Base-by-base conservation (phyloP, 2,113 vertebrate species). In the Hippocampus mohnikei region DNA sequence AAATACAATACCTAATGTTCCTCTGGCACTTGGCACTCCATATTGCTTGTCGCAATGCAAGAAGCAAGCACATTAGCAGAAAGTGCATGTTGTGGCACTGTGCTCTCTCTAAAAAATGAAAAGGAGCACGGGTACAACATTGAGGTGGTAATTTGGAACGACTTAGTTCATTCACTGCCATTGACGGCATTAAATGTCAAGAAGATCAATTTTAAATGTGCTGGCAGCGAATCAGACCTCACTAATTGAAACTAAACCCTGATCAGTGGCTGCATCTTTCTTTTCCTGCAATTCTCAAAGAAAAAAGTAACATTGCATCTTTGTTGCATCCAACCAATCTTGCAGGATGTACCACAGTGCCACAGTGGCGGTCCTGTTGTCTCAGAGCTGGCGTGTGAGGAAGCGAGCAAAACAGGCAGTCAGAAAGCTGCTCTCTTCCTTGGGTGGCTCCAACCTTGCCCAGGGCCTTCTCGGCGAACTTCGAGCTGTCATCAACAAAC, bases 401-500 rank as follows among this genome's bases (percentile, higher is more conserved):
- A 96, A 91, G 65, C 93, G 92, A 55, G 95, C 96, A 2, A 95
- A 97, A 71, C 95, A 97, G 78, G 93, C 91, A 0, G 87, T 95
- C 20, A 94, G 85, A 80, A 98, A 98, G 86, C 91, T 99, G 71
- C 80, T 99, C 59, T 93, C 93, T 20, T 95, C 95, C 10, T 90
- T 94, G 15, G 95, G 94, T 5, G 95, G 95, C 40, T 92, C 93
- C 63, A 92, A 82, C 69, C 88, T 98, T 58, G 96, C 96, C 0
- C 91, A 89, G 0, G 95, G 97, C 41, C 94, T 99, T 46, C 81
- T 99, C 81, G 93, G 92, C 75, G 96, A 97, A 85, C 92, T 99
- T 66, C 88, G 93, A 63, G 86, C 74, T 2, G 85, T 96, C 76
- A 94, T 98, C 74, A 93, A 86, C 80, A 94, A 94, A 81, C 97